phyloP scores from a whole-genome alignment of 2,113 vertebrate genomes.

The Mohoua ochrocephala region DNA sequence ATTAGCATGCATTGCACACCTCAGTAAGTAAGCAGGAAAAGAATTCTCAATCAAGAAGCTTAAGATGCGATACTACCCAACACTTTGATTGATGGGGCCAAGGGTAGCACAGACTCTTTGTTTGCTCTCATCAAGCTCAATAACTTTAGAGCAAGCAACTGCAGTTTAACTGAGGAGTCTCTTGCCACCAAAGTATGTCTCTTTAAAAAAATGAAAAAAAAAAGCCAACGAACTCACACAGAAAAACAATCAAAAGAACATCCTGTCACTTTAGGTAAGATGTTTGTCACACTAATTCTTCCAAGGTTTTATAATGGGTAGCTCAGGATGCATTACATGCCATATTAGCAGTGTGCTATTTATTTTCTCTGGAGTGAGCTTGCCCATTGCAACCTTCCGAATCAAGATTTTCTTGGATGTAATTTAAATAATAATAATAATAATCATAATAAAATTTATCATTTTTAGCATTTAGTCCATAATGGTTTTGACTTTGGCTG shows the following conservation, averaged over 20 bases:
- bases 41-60: conserved; percentile 27
- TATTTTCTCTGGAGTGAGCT: neutral
- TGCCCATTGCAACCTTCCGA: neutral
- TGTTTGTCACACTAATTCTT: neutral
- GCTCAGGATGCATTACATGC: neutral
- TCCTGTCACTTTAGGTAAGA: neutral
- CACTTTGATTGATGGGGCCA: conserved; percentile 3
- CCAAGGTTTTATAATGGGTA: neutral
- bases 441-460: neutral
- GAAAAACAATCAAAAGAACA: neutral
- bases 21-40: neutral
- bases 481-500: neutral
- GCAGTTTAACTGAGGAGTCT: neutral
- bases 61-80: neutral
- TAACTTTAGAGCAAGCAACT: neutral
- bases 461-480: neutral
- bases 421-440: neutral
- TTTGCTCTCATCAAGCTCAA: neutral
- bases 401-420: neutral
- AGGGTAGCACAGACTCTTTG: neutral
- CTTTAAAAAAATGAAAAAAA: neutral
- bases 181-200: neutral
- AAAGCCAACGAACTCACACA: neutral
- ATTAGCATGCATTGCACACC: conserved; percentile 21
- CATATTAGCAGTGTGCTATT: neutral